A percentile compares a stretch with the other conserved stretches of the same genome.
Conservation (phyloP, 92 coral and sea anemone species). For the Pocillopora meandrina region DNA sequence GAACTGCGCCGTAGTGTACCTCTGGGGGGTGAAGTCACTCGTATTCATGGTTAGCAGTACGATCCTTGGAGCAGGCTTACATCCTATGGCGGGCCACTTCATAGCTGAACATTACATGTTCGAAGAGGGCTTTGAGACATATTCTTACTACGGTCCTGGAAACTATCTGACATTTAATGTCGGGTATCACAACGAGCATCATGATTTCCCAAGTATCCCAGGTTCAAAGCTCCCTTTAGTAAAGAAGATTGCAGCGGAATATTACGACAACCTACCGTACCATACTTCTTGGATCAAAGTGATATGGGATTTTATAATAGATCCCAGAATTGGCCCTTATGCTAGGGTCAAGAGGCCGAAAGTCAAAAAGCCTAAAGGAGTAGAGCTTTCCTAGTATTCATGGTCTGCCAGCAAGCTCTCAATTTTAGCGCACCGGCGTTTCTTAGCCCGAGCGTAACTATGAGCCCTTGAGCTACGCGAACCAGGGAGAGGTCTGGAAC, state of each 20-base stretch:
- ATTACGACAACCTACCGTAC: slow-evolving; percentile 61
- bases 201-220: slow-evolving; percentile 76
- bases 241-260: slow-evolving; percentile 65
- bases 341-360: slow-evolving; percentile 60
- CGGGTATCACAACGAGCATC: slow-evolving; percentile 83
- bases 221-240: slow-evolving; percentile 64
- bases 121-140: slow-evolving; percentile 66
- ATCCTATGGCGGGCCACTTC: slow-evolving; percentile 74
- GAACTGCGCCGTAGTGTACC: slow-evolving; percentile 36
- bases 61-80: slow-evolving; percentile 67
- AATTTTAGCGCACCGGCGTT: too few species aligned
- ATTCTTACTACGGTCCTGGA: slow-evolving; percentile 76
- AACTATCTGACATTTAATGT: slow-evolving; percentile 71
- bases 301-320: slow-evolving; percentile 67
- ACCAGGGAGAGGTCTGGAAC: too few species aligned
- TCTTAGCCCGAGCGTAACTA: too few species aligned
- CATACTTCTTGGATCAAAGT: slow-evolving; percentile 67
- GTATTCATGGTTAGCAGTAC: slow-evolving; percentile 54
- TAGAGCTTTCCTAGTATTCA: background rate
- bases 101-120: slow-evolving; percentile 81
- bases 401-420: background rate
- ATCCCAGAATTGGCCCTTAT: slow-evolving; percentile 67
- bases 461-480: too few species aligned
- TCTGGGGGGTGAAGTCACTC: slow-evolving; percentile 58
- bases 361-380: background rate